Evolutionary conservation across 2,797 vertebrate genomes (phyloP), one percentile per base, ranked within the genome.

Genomic region (Knipowitschia caucasica): DNA sequence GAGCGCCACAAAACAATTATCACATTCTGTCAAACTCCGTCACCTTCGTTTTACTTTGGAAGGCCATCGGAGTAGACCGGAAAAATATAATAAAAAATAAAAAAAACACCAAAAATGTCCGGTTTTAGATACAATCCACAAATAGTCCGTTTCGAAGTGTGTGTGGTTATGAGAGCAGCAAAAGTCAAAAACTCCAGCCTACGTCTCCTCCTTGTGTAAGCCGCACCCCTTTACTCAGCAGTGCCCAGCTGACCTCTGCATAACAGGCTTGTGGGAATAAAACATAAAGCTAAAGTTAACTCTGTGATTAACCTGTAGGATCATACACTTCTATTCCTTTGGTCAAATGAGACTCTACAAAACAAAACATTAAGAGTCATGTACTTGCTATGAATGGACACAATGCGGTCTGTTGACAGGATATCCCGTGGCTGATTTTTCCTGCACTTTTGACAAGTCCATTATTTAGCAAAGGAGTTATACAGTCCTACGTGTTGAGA

Each of bases 111-210:
- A 57, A 69, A 69, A 34, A 38, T 49, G 56, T 70, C 59, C 64
- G 15, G 47, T 29, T 44, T 4, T 29, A 49, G 60, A 73, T 40
- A 56, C 45, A 64, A 52, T 73, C 67, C 75, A 62, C 24, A 60
- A 21, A 23, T 24, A 45, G 57, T 66, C 44, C 45, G 24, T 61
- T 56, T 47, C 27, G 50, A 44, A 47, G 29, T 21, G 67, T 43
- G 42, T 66, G 51, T 56, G 69, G 64, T 71, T 81, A 67, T 64
- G 66, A 66, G 67, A 73, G 77, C 59, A 77, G 59, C 61, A 57
- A 50, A 26, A 31, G 77, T 85, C 84, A 86, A 84, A 76, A 82
- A 81, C 29, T 62, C 63, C 72, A 75, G 65, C 64, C 64, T 49
- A 55, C 68, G 63, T 69, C 81, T 83, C 78, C 80, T 77, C 40